Base-by-base conservation (phyloP, 1,140 invertebrate species). In the Acromyrmex charruanus region DNA sequence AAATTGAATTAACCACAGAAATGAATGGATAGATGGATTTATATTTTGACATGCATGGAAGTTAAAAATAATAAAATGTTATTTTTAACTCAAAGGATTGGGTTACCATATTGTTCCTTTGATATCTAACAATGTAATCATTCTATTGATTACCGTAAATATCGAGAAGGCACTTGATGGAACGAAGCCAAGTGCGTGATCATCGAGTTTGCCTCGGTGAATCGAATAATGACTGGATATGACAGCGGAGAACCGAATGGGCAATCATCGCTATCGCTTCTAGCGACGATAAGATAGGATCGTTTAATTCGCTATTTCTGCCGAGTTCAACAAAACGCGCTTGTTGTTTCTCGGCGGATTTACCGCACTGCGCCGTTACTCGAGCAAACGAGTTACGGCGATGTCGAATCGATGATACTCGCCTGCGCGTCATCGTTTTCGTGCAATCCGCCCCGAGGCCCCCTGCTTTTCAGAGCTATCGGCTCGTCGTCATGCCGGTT, bases 351-450 rank as follows among this genome's bases (percentile, higher is more conserved):
- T n/a, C 28, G 28, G n/a, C 55, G 55, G n/a, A 51, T 74, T 84
- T 84, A 82, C 80, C 80, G 80, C 69, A 84, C 55, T 84, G 80
- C 80, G 80, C 80, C 69, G 71, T 59, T 61, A 25, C 18, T 31
- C 55, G 55, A 28, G 21, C 53, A 44, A 61, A 63, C 69, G 80
- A 49, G 80, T 75, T 71, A 44, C 69, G 7, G 35, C 6, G 80
- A 82, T 61, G 55, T 49, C 69, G 55, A 84, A 84, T 84, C 80
- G 80, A 84, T 84, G 80, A 84, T 84, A 61, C 69, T 74, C 80
- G 69, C 55, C 80, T 82, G 80, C 80, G 80, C 80, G 80, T 82
- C 80, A 82, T 82, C 80, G 68, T 82, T 82, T 74, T 82, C 80
- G 68, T 82, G 68, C 80, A 68, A 74, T 74, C 68, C 69, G 53